phyloP scores from a whole-genome alignment of 2,888 invertebrate species.

The Nomada ferruginata region DNA sequence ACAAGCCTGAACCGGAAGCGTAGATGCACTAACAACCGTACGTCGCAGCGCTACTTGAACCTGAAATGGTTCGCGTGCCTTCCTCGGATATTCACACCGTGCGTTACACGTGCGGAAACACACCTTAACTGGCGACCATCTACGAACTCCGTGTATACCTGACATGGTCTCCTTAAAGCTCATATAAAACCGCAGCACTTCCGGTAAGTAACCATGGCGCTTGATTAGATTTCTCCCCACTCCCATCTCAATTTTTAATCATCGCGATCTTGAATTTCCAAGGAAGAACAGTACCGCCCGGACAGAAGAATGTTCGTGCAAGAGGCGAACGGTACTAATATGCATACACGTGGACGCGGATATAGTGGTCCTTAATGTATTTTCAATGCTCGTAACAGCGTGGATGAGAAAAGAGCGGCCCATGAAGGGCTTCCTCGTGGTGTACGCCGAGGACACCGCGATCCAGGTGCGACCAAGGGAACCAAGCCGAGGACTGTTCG shows the following conservation, averaged over 20 bases:
- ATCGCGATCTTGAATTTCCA: background rate
- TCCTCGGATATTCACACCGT: background rate
- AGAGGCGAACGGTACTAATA: conserved; percentile 30
- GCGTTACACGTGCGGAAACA: conserved; percentile 16
- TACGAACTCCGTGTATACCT: background rate
- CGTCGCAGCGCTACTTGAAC: background rate
- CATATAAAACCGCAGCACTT: background rate
- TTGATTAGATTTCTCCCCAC: conserved; percentile 7
- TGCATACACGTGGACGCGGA: conserved; percentile 37
- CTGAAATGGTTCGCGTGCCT: conserved; percentile 13
- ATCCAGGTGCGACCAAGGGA: conserved; percentile 10
- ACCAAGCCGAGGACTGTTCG: conserved; percentile 5
- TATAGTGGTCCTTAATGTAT: conserved; percentile 57
- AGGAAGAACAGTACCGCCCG: background rate
- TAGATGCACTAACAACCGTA: background rate
- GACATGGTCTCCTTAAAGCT: background rate
- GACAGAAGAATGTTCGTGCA: conserved; percentile 8
- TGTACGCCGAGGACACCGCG: conserved; percentile 28
- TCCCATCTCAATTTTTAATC: background rate
- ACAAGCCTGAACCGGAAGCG: background rate
- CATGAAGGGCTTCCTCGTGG: conserved; percentile 25
- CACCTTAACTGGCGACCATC: background rate
- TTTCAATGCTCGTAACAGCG: conserved; percentile 60
- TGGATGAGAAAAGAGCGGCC: conserved; percentile 17
- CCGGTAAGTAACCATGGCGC: background rate